phyloP scores from a whole-genome alignment of 2,797 vertebrate genomes.

The Arctocebus calabarensis region DNA sequence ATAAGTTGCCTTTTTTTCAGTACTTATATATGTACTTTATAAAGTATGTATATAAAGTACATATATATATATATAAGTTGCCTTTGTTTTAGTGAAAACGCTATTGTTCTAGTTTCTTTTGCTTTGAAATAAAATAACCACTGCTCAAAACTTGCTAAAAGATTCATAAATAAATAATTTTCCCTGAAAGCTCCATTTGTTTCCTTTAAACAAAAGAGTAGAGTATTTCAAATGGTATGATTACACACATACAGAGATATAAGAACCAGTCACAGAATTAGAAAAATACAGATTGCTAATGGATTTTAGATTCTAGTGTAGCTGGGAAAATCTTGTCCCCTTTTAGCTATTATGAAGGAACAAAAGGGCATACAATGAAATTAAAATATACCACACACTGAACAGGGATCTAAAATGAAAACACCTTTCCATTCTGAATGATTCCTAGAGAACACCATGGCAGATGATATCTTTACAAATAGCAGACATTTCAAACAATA shows the following conservation, averaged over 20 bases:
- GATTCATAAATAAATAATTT: slow-evolving; percentile 84
- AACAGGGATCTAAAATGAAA: slow-evolving; percentile 57
- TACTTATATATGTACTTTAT: background rate
- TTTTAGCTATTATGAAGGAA: slow-evolving; percentile 16
- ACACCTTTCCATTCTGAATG: slow-evolving; percentile 48
- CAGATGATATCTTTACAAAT: slow-evolving; percentile 31
- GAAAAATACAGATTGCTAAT: slow-evolving; percentile 73
- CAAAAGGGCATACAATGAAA: slow-evolving; percentile 41
- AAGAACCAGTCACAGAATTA: slow-evolving; percentile 64
- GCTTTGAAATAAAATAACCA: slow-evolving; percentile 81
- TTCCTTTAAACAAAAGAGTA: slow-evolving; percentile 83
- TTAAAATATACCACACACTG: slow-evolving; percentile 29
- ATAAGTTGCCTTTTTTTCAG: slow-evolving; percentile 28
- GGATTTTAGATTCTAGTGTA: background rate
- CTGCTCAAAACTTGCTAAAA: slow-evolving; percentile 78
- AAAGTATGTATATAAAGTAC: too few species aligned
- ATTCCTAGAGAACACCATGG: slow-evolving; percentile 51
- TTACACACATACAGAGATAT: slow-evolving; percentile 63
- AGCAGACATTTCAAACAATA: slow-evolving; percentile 45
- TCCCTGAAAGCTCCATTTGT: slow-evolving; percentile 81
- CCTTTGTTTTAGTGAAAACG: slow-evolving; percentile 61
- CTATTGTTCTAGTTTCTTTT: slow-evolving; percentile 78
- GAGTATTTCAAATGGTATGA: slow-evolving; percentile 81
- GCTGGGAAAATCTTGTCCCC: background rate
- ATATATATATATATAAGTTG: background rate